A percentile compares a stretch with the other conserved stretches of the same genome.
Conservation (phyloP, 2,888 invertebrate species). For the Pherbina coryleti region DNA sequence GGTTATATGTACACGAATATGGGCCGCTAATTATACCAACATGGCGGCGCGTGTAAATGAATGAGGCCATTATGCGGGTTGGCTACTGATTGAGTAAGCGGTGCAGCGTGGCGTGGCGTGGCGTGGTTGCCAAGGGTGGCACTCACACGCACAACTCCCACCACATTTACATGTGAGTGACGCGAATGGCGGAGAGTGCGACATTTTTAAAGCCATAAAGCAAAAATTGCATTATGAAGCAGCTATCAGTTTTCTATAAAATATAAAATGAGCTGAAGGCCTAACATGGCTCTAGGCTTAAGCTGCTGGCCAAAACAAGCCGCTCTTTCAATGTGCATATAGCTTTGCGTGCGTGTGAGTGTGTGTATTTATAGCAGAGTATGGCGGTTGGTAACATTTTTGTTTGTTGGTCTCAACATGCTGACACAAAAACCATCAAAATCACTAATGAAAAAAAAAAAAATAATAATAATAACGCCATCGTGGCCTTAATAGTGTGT, state of each 20-base stretch:
- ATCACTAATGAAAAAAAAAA: neutral
- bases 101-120: neutral
- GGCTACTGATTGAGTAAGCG: conserved; percentile 51
- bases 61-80: conserved; percentile 62
- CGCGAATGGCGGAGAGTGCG: neutral
- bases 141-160: neutral
- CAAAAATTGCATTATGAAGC: neutral
- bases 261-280: neutral
- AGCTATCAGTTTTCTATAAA: neutral
- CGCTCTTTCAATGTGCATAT: neutral
- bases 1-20: conserved; percentile 40
- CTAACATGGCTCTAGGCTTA: neutral
- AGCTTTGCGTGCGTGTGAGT: neutral
- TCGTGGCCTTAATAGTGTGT: neutral
- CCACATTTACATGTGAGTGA: neutral
- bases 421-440: neutral
- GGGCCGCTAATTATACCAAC: conserved; percentile 58
- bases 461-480: neutral
- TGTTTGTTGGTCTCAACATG: neutral
- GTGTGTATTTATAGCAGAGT: neutral
- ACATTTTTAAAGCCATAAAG: neutral
- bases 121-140: neutral
- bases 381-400: neutral
- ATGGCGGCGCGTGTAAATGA: conserved; percentile 54
- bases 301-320: neutral